Percentiles rank a stretch among this genome's conserved stretches.
Conservation (phyloP, 2,888 invertebrate species). For the Tortrix viridana region DNA sequence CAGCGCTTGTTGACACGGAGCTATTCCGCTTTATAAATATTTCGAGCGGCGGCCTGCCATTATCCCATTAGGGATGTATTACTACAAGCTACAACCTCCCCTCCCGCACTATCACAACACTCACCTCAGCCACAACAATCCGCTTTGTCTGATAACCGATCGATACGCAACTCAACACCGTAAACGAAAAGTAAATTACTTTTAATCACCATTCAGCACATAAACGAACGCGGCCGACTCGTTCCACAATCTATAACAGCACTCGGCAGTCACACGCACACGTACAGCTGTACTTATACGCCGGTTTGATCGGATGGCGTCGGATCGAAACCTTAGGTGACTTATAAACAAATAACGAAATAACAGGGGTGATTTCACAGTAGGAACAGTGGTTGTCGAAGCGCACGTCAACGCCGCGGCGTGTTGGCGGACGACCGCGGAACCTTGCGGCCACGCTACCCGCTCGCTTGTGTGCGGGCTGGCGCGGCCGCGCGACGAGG, state of each 20-base stretch:
- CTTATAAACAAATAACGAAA: slow-evolving; percentile 74
- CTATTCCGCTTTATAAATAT: slow-evolving; percentile 78
- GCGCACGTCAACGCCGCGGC: slow-evolving; percentile 80
- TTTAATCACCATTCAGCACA: slow-evolving; percentile 81
- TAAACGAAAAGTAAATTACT: slow-evolving; percentile 80
- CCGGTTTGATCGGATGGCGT: slow-evolving; percentile 62
- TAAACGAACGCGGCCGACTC: slow-evolving; percentile 72
- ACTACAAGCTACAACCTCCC: slow-evolving; percentile 69
- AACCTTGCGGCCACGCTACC: slow-evolving; percentile 72
- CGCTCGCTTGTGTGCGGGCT: slow-evolving; percentile 53
- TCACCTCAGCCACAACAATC: slow-evolving; percentile 76
- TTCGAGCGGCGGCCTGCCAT: slow-evolving; percentile 69
- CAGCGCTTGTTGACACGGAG: slow-evolving; percentile 74
- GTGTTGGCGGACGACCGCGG: slow-evolving; percentile 79
- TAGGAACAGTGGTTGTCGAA: slow-evolving; percentile 71
- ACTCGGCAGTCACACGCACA: slow-evolving; percentile 63
- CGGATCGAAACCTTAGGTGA: slow-evolving; percentile 62
- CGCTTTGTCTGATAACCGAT: slow-evolving; percentile 74
- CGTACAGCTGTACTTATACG: slow-evolving; percentile 55
- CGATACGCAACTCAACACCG: slow-evolving; percentile 77
- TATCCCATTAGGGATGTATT: slow-evolving; percentile 80
- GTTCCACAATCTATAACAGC: slow-evolving; percentile 73
- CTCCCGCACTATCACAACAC: slow-evolving; percentile 47
- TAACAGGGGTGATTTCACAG: slow-evolving; percentile 75
- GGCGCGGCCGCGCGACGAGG: slow-evolving; percentile 63